phyloP scores from a whole-genome alignment of 2,888 invertebrate genomes.

The Aromia moschata region DNA sequence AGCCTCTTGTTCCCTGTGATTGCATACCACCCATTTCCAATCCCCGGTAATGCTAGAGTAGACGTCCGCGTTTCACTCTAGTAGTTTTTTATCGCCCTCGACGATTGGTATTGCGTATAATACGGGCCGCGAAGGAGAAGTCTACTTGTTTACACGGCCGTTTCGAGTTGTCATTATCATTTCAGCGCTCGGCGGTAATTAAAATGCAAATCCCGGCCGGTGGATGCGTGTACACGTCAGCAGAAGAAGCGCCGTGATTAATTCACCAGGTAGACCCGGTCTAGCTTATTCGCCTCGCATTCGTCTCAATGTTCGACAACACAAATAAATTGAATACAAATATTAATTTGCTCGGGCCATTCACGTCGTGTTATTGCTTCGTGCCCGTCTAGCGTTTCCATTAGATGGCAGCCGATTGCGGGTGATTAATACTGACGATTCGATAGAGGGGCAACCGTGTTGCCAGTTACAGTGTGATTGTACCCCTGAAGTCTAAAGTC shows the following conservation, averaged over 20 bases:
- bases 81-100: constrained; percentile 12
- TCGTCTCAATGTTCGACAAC: constrained; percentile 55
- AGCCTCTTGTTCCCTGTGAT: background rate
- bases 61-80: constrained; percentile 9
- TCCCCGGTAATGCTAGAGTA: constrained; percentile 9
- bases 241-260: constrained; percentile 63
- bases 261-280: constrained; percentile 63
- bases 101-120: constrained; percentile 15
- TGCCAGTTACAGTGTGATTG: no score
- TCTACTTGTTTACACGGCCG: constrained; percentile 61
- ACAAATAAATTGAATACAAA: constrained; percentile 55
- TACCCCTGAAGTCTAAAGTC: no score
- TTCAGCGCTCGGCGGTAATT: constrained; percentile 68
- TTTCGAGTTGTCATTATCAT: constrained; percentile 69
- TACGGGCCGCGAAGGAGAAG: constrained; percentile 39
- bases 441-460: no score
- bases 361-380: constrained; percentile 47
- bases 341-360: constrained; percentile 51
- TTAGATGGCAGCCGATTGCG: constrained; percentile 41
- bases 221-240: constrained; percentile 65
- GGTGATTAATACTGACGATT: constrained; percentile 42
- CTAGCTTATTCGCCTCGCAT: constrained; percentile 52
- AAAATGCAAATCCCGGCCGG: constrained; percentile 67
- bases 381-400: constrained; percentile 45
- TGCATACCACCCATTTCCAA: constrained; percentile 17